phyloP scores from a whole-genome alignment of 2,888 invertebrate genomes.

The Sympetrum striolatum region DNA sequence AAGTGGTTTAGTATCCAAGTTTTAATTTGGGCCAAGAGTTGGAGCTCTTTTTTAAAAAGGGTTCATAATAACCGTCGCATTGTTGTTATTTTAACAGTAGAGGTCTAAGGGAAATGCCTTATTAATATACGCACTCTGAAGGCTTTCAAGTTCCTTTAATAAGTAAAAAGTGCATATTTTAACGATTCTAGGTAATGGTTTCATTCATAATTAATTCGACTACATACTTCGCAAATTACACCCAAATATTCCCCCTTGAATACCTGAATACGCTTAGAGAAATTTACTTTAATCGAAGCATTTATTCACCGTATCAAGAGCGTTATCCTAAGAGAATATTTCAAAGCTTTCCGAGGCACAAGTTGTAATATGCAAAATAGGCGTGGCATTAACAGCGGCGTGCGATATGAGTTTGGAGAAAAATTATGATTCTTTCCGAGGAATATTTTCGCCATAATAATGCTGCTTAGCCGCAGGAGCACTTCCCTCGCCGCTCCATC shows the following conservation, averaged over 20 bases:
- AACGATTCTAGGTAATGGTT: no score
- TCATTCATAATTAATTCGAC: no score
- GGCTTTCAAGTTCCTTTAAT: no score
- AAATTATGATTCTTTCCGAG: not conserved
- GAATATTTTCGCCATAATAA: slow-evolving; percentile 25
- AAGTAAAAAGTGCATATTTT: no score
- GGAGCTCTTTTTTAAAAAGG: no score
- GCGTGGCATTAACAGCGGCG: not conserved
- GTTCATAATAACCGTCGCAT: no score
- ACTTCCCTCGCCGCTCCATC: not conserved
- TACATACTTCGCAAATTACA: no score
- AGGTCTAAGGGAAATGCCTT: no score
- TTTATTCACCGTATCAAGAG: not conserved
- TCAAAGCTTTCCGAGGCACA: not conserved
- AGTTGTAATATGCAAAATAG: not conserved
- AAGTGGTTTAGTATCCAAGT: no score
- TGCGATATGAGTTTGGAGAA: not conserved
- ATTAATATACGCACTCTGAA: no score
- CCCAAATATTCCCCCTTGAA: not conserved
- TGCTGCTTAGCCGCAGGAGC: slow-evolving; percentile 31
- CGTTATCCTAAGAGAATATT: not conserved
- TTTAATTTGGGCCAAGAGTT: no score
- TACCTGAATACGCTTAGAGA: not conserved
- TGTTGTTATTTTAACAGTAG: no score
- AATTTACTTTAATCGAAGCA: not conserved